Evolutionary conservation across 2,113 vertebrate species (phyloP).

Genomic region (Rutilus rutilus): DNA sequence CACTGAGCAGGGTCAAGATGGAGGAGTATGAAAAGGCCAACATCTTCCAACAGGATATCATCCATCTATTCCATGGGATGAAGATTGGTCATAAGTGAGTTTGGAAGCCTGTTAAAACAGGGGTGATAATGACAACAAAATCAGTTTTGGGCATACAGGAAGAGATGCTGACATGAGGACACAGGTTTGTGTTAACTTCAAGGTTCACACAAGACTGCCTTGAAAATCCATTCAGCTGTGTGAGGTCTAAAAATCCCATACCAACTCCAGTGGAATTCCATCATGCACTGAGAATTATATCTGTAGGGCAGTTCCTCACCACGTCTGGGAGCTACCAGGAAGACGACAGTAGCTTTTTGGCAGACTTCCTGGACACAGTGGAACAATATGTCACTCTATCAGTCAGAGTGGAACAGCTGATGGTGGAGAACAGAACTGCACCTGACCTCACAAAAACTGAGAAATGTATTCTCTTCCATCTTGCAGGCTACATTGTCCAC

Average conservation of each 20-base stretch:
- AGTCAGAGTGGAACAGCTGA: constrained; percentile 33
- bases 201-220: constrained; percentile 45
- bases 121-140: too few relatives aligned
- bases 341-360: neutral
- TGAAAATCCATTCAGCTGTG: constrained; percentile 38
- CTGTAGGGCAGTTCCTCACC: constrained; percentile 40
- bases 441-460: neutral
- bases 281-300: constrained; percentile 25
- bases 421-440: neutral
- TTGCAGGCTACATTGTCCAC: constrained; percentile 35
- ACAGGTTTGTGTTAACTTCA: constrained; percentile 40
- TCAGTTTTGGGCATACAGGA: too few relatives aligned
- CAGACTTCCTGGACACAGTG: neutral
- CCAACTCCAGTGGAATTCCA: constrained; percentile 46
- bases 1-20: too few relatives aligned
- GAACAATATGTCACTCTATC: neutral
- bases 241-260: constrained; percentile 24
- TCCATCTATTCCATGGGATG: too few relatives aligned
- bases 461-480: constrained; percentile 20
- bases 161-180: neutral
- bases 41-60: too few relatives aligned
- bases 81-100: too few relatives aligned
- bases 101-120: too few relatives aligned
- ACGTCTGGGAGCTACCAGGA: constrained; percentile 20
- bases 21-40: too few relatives aligned